These are phyloP conservation scores for Perdita meconis DNA, from an alignment of 2,888 invertebrate genomes.

Conservation along the genomic window DNA sequence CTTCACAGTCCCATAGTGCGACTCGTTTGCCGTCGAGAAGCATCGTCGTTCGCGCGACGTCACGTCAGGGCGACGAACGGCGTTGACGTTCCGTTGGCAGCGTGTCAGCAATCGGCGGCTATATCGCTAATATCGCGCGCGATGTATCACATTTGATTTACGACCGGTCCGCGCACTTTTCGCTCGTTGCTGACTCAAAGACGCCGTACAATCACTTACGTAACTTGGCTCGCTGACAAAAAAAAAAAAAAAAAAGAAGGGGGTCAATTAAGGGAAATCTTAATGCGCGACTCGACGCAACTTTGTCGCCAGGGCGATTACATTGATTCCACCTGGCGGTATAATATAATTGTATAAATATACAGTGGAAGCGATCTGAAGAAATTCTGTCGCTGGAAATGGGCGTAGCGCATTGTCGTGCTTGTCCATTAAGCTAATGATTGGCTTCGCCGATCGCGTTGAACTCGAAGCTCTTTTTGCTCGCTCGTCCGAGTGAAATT, in stretches of 20 bases:
- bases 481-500: constrained; percentile 14
- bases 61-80: constrained; percentile 50
- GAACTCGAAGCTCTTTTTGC: constrained; percentile 23
- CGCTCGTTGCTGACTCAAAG: background rate
- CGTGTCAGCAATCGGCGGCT: constrained; percentile 61
- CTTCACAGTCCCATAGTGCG: constrained; percentile 34
- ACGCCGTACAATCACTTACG: background rate
- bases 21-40: constrained; percentile 15
- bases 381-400: constrained; percentile 49
- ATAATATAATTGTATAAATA: constrained; percentile 39
- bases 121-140: constrained; percentile 36
- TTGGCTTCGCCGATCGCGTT: constrained; percentile 36
- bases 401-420: constrained; percentile 56
- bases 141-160: constrained; percentile 28
- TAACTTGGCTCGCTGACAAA: background rate
- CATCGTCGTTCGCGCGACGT: constrained; percentile 24
- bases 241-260: background rate
- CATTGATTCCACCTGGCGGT: background rate
- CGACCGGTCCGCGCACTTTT: background rate
- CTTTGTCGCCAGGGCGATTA: constrained; percentile 14
- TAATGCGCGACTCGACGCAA: constrained; percentile 13
- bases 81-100: constrained; percentile 56
- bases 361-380: background rate
- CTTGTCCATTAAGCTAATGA: constrained; percentile 69
- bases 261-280: background rate